Evolutionary conservation across 2,888 invertebrate genomes (phyloP), one percentile per base, ranked within the genome.

Genomic region (Pantelozetes paolii): DNA sequence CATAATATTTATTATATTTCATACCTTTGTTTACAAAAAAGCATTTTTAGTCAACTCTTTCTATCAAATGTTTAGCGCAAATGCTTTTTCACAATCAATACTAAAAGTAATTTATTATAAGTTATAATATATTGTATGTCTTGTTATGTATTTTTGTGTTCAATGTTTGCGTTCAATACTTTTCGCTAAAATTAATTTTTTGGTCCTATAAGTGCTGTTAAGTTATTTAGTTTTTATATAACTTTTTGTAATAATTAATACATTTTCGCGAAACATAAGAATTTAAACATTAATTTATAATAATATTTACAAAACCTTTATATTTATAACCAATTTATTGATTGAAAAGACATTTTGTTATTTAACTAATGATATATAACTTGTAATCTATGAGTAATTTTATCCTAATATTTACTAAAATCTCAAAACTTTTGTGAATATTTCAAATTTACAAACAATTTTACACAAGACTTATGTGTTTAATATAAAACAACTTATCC

Each of bases 21-120:
- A 28, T 57, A 57, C 57, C 57, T 57, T 57, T 57, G 57, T 57
- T 57, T 57, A 23, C 57, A n/a, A n/a, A 57, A 3, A 48, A 57
- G 57, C 57, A 57, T 57, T 57, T 57, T 57, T 9, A 28, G 5
- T 54, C 20, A 20, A 50, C 11, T 36, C n/a, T n/a, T n/a, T n/a
- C n/a, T n/a, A n/a, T n/a, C n/a, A n/a, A 50, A 50, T 50, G 50
- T 50, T 50, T 18, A 20, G 50, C n/a, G n/a, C 50, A 20, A 50
- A 50, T 50, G 50, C 50, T 50, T 50, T n/a, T n/a, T n/a, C n/a
- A n/a, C n/a, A n/a, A n/a, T n/a, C n/a, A n/a, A n/a, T n/a, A n/a
- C n/a, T n/a, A n/a, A n/a, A n/a, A n/a, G n/a, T n/a, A n/a, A n/a
- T n/a, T n/a, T n/a, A n/a, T n/a, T n/a, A n/a, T n/a, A n/a, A n/a